Evolutionary conservation across 2,113 vertebrate species (phyloP).

Genomic region (Atherinomorus stipes): DNA sequence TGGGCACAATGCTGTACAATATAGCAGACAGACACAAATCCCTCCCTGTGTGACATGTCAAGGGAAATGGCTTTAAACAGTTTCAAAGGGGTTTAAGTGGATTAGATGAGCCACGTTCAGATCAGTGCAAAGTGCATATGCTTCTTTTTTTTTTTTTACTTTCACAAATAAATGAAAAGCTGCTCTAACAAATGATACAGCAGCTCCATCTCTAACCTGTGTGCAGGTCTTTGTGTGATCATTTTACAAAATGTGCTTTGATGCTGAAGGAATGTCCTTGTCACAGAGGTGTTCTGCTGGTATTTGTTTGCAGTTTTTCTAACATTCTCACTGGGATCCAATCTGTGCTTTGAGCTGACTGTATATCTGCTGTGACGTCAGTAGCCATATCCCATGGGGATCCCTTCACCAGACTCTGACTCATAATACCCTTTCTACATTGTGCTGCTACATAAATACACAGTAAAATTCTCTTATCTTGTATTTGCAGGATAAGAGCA

Average conservation of each 20-base stretch:
- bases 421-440: conserved; percentile 43
- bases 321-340: conserved; percentile 56
- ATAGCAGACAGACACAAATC: conserved; percentile 41
- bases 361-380: conserved; percentile 52
- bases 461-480: conserved; percentile 22
- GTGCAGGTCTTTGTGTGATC: neutral
- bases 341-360: conserved; percentile 20
- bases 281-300: neutral
- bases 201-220: neutral
- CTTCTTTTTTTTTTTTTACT: conserved; percentile 25
- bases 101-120: conserved; percentile 53
- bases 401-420: conserved; percentile 63
- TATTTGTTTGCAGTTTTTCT: conserved; percentile 29
- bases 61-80: conserved; percentile 65
- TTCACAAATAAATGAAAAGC: conserved; percentile 12
- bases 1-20: conserved; percentile 71
- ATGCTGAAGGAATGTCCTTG: conserved; percentile 16
- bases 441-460: conserved; percentile 22
- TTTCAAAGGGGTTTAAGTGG: conserved; percentile 55
- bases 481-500: conserved; percentile 7
- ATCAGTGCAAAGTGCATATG: conserved; percentile 57
- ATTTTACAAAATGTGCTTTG: neutral
- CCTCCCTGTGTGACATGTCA: conserved; percentile 40
- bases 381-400: conserved; percentile 54
- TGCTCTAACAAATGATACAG: neutral